Evolutionary conservation across 2,888 invertebrate genomes (phyloP).

Genomic region (Drosophila greeni): DNA sequence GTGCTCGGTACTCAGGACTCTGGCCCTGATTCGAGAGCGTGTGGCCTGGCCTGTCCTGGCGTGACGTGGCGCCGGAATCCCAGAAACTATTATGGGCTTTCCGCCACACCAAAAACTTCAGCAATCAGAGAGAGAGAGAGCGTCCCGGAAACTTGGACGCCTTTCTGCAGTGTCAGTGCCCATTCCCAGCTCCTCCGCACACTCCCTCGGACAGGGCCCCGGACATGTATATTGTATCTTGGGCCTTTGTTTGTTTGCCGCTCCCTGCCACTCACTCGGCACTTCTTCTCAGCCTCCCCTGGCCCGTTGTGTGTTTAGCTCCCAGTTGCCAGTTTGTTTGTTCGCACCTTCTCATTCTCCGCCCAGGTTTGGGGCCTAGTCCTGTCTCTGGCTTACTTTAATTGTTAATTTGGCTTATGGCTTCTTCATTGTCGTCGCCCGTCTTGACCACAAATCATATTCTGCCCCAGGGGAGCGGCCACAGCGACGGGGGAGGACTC

Average conservation of each 20-base stretch:
- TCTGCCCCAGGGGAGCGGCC: slow-evolving; percentile 20
- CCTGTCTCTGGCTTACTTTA: slow-evolving; percentile 50
- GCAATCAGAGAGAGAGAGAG: slow-evolving; percentile 38
- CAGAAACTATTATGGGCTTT: slow-evolving; percentile 38
- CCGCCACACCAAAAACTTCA: slow-evolving; percentile 40
- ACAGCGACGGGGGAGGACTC: slow-evolving; percentile 11
- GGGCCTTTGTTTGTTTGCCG: slow-evolving; percentile 27
- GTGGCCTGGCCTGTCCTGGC: slow-evolving; percentile 17
- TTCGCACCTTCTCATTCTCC: slow-evolving; percentile 4
- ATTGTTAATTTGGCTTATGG: slow-evolving; percentile 68
- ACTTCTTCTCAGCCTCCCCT: neutral
- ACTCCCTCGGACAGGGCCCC: neutral
- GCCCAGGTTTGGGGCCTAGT: neutral
- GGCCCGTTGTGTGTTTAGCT: neutral
- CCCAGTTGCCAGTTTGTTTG: slow-evolving; percentile 31
- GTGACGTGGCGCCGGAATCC: slow-evolving; percentile 21
- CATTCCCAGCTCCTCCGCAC: neutral
- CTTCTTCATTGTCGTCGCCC: slow-evolving; percentile 38
- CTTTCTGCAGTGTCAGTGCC: neutral
- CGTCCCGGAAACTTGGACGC: slow-evolving; percentile 16
- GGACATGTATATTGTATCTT: slow-evolving; percentile 20
- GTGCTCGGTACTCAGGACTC: slow-evolving; percentile 11
- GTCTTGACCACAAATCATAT: slow-evolving; percentile 54
- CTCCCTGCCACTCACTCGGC: slow-evolving; percentile 12
- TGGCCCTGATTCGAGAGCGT: slow-evolving; percentile 10